These are phyloP conservation scores for Colletes gigas DNA, from an alignment of 1,140 invertebrate genomes.

Conservation along the genomic window DNA sequence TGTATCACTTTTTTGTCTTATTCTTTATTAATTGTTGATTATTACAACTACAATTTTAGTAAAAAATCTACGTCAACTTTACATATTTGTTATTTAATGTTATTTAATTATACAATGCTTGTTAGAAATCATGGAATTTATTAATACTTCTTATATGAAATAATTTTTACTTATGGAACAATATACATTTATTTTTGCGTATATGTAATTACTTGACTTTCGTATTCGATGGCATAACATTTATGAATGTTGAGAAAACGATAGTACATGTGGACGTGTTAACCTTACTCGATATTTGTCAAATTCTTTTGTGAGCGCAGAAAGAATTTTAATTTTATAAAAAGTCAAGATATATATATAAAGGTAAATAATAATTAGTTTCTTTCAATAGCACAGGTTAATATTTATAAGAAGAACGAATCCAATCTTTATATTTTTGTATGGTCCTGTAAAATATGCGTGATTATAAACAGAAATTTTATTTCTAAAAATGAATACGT, in stretches of 20 bases:
- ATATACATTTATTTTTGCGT: background rate
- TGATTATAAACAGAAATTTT: background rate
- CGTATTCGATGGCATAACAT: background rate
- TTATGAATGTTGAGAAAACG: background rate
- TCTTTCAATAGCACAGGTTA: background rate
- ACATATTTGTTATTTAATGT: too few species aligned
- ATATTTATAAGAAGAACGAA: background rate
- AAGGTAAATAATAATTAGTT: conserved; percentile 19
- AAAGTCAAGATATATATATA: background rate
- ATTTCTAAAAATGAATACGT: background rate
- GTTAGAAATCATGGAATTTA: too few species aligned
- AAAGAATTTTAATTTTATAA: background rate
- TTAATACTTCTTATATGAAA: background rate
- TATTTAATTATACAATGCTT: too few species aligned
- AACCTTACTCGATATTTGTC: background rate
- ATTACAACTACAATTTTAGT: too few species aligned
- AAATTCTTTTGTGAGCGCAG: background rate
- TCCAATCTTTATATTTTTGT: background rate
- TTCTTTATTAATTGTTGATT: too few species aligned
- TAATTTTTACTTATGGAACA: background rate
- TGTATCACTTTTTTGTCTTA: too few species aligned
- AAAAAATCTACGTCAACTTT: too few species aligned
- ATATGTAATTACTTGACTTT: background rate
- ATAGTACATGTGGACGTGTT: conserved; percentile 15
- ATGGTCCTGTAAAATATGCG: background rate